These are phyloP conservation scores for Sebastes fasciatus DNA, from an alignment of 2,113 vertebrate species.

Conservation along the genomic window DNA sequence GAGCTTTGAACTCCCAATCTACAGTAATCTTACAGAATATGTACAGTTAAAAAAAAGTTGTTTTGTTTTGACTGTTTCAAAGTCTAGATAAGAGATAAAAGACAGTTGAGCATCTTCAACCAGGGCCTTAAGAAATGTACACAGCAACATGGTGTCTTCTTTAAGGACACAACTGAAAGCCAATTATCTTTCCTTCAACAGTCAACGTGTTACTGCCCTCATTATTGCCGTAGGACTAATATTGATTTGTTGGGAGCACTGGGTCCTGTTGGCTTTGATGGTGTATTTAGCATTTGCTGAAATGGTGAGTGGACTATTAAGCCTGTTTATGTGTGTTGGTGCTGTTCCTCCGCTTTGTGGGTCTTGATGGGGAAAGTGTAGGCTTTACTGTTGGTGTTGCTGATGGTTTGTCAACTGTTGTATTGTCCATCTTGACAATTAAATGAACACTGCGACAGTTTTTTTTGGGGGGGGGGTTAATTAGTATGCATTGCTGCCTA, in stretches of 20 bases:
- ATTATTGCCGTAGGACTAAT: slow-evolving; percentile 45
- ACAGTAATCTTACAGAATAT: slow-evolving; percentile 16
- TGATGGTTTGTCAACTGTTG: slow-evolving; percentile 5
- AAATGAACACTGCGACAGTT: not conserved
- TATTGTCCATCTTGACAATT: slow-evolving; percentile 7
- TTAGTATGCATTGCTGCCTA: not conserved
- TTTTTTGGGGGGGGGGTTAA: not conserved
- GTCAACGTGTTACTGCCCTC: slow-evolving; percentile 44
- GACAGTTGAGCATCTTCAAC: slow-evolving; percentile 12
- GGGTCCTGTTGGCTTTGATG: slow-evolving; percentile 52
- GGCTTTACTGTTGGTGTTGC: not conserved
- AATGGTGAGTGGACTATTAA: slow-evolving; percentile 27
- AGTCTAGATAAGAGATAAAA: slow-evolving; percentile 17
- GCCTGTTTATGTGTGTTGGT: slow-evolving; percentile 4
- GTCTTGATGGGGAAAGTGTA: slow-evolving; percentile 4
- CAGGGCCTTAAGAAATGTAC: slow-evolving; percentile 23
- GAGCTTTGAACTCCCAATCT: slow-evolving; percentile 34
- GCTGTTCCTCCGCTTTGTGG: slow-evolving; percentile 8
- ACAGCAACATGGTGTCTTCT: slow-evolving; percentile 12
- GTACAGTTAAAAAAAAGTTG: not conserved
- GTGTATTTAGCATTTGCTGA: slow-evolving; percentile 51
- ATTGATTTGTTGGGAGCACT: slow-evolving; percentile 60
- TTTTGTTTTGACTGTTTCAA: slow-evolving; percentile 17
- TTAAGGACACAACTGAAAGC: slow-evolving; percentile 42
- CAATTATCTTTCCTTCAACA: slow-evolving; percentile 47